A percentile compares a stretch with the other conserved stretches of the same genome.
These are phyloP conservation scores for Suillia variegata DNA, from an alignment of 2,888 invertebrate species.

Conservation along the genomic window DNA sequence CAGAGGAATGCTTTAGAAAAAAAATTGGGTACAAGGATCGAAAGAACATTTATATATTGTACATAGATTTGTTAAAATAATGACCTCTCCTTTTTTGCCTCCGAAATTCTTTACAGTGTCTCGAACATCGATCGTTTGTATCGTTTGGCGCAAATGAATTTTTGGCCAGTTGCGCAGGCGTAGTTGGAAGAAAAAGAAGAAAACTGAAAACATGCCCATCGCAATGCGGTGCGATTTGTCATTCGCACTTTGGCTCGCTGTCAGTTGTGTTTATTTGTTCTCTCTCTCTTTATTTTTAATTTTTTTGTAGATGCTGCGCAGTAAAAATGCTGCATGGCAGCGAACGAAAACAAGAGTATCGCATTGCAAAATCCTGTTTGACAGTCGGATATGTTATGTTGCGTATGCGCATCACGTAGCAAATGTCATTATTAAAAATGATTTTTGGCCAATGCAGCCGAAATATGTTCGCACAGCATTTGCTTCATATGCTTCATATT, in stretches of 20 bases:
- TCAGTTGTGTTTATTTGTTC: too few relatives aligned
- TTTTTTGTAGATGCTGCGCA: neutral
- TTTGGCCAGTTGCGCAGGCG: neutral
- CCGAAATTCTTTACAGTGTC: neutral
- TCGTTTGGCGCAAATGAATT: neutral
- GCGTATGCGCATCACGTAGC: constrained; percentile 21
- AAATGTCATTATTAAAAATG: constrained; percentile 26
- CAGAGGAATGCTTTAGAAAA: too few relatives aligned
- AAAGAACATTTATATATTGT: too few relatives aligned
- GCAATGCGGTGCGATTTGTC: constrained; percentile 22
- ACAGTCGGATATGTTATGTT: neutral
- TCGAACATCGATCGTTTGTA: neutral
- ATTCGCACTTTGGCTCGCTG: constrained; percentile 19
- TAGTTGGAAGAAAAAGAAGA: neutral
- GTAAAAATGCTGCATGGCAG: neutral
- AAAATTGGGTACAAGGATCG: too few relatives aligned
- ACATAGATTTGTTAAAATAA: too few relatives aligned
- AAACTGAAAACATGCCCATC: neutral
- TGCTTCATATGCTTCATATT: neutral
- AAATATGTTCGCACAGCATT: neutral
- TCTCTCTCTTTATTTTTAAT: too few relatives aligned
- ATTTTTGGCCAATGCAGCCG: constrained; percentile 12
- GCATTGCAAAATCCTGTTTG: neutral
- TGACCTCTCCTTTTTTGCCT: too few relatives aligned
- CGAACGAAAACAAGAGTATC: neutral